phyloP scores from a whole-genome alignment of 2,113 vertebrate species.

The Odobenus rosmarus region DNA sequence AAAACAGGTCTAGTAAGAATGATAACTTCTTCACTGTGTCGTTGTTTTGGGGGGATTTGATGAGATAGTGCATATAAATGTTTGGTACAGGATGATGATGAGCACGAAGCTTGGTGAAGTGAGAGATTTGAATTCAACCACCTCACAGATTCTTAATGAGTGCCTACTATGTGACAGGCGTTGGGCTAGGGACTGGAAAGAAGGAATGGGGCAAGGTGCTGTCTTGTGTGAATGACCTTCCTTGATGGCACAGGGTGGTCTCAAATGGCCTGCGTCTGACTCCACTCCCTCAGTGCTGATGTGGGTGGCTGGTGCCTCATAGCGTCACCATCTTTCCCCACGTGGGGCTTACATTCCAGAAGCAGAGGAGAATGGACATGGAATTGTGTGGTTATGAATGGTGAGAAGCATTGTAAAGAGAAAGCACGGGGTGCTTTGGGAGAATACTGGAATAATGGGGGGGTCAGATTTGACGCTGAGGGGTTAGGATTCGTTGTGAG shows the following conservation, averaged over 20 bases:
- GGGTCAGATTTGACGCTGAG: neutral
- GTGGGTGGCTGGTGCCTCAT: neutral
- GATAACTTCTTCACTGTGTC: neutral
- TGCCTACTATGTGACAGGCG: neutral
- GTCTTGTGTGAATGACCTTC: neutral
- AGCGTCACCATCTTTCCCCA: neutral
- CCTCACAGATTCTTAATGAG: neutral
- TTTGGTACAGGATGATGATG: neutral
- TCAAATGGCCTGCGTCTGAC: neutral
- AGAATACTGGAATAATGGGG: neutral
- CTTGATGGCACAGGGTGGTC: neutral
- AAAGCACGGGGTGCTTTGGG: neutral
- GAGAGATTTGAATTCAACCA: neutral
- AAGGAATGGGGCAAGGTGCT: neutral
- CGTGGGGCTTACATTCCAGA: neutral
- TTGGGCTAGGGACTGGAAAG: neutral
- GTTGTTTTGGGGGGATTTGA: neutral
- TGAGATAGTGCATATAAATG: neutral
- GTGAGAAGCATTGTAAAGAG: neutral
- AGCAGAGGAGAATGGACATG: neutral
- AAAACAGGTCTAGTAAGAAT: neutral
- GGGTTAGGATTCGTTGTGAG: neutral
- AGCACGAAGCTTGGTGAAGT: neutral
- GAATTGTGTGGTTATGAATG: neutral
- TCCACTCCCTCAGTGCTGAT: neutral